These are phyloP conservation scores for Oxytorus armatus DNA, from an alignment of 2,888 invertebrate species.

Conservation along the genomic window DNA sequence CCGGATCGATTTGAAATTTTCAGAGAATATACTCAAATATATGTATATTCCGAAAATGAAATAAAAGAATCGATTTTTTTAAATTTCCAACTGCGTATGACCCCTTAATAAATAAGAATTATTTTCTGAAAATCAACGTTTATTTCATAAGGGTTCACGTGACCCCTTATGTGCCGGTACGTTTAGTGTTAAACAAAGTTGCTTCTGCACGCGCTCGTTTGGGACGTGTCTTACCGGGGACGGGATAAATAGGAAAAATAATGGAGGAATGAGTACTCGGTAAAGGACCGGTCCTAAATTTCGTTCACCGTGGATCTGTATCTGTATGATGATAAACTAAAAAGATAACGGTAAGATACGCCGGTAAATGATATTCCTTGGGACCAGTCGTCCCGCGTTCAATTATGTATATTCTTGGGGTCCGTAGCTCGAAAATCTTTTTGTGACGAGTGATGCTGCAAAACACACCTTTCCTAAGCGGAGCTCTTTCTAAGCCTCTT, in stretches of 20 bases:
- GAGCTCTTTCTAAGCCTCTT: slow-evolving; percentile 23
- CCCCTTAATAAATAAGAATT: too few species aligned
- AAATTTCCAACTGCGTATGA: too few species aligned
- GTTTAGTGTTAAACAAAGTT: background rate
- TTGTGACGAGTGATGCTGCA: slow-evolving; percentile 25
- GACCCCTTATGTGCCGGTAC: too few species aligned
- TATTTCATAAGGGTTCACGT: too few species aligned
- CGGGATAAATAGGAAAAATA: slow-evolving; percentile 8
- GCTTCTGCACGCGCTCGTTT: slow-evolving; percentile 13
- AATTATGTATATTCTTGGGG: slow-evolving; percentile 2
- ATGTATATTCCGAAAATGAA: too few species aligned
- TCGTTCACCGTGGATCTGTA: slow-evolving; percentile 21
- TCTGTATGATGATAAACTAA: background rate
- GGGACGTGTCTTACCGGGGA: slow-evolving; percentile 19
- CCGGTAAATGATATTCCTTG: too few species aligned
- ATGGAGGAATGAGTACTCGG: slow-evolving; percentile 3
- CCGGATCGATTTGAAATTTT: too few species aligned
- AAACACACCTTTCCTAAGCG: slow-evolving; percentile 6
- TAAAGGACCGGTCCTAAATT: slow-evolving; percentile 54
- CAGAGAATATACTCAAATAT: too few species aligned
- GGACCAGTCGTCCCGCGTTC: too few species aligned
- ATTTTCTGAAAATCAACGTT: too few species aligned
- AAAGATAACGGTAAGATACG: too few species aligned
- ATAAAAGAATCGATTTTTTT: too few species aligned
- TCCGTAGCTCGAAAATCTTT: background rate